Conservation (phyloP, 2,797 vertebrate genomes). For the Neostethus bicornis region DNA sequence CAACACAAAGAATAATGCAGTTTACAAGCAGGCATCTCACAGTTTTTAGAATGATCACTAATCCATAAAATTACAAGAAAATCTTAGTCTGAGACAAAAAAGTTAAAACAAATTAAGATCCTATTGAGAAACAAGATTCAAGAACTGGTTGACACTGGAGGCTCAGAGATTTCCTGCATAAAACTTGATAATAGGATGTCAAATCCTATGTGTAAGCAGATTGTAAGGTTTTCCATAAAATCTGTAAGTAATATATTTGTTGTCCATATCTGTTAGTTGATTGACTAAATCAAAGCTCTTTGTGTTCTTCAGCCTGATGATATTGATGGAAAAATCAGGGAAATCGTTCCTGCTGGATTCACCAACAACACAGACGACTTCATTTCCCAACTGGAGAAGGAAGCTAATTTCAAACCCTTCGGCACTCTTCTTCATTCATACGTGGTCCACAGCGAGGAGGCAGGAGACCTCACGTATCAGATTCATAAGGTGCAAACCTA, state of each 20-base stretch:
- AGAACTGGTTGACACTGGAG: too few relatives aligned
- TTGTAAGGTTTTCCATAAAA: neutral
- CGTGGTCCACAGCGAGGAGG: constrained; percentile 89
- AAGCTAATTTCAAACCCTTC: constrained; percentile 94
- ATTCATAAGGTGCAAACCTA: constrained; percentile 89
- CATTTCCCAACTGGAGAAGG: constrained; percentile 92
- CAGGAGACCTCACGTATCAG: constrained; percentile 90
- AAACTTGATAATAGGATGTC: too few relatives aligned
- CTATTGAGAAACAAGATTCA: too few relatives aligned
- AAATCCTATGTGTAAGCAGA: too few relatives aligned
- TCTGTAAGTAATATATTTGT: neutral
- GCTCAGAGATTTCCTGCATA: too few relatives aligned
- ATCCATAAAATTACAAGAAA: too few relatives aligned
- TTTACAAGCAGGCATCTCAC: too few relatives aligned
- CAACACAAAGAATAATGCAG: too few relatives aligned
- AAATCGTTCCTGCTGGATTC: constrained; percentile 92
- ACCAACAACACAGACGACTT: constrained; percentile 93
- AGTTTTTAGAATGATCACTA: too few relatives aligned
- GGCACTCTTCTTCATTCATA: constrained; percentile 92
- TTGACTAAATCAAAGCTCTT: neutral
- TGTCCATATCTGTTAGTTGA: neutral
- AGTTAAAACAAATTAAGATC: too few relatives aligned
- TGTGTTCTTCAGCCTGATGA: constrained; percentile 85
- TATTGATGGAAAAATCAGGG: constrained; percentile 92
- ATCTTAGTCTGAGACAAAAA: too few relatives aligned